Evolutionary conservation across 2,888 invertebrate genomes (phyloP), one percentile per base, ranked within the genome.

Genomic region (Apodemia duryi): DNA sequence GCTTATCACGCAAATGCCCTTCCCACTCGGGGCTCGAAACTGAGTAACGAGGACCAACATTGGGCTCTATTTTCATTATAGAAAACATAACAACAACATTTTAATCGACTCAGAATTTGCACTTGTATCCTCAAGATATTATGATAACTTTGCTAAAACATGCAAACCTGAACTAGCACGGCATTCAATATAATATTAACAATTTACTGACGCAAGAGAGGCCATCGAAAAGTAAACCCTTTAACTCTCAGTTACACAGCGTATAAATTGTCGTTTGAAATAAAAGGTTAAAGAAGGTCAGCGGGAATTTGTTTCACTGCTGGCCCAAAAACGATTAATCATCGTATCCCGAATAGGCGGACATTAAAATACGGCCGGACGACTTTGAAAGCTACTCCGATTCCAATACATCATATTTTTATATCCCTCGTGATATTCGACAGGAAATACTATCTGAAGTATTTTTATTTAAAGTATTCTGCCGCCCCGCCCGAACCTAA

Each of bases 311-410:
- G 57, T 43, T 46, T 43, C 43, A 21, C 43, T 62, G 62, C 62
- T 62, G 41, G 62, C n/a, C 62, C 62, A 11, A 43, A 43, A 46
- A 21, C 43, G 62, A 62, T 62, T 43, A 62, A 62, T 62, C 62
- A 62, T 46, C 43, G 43, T 43, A 62, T 46, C 43, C 41, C 41
- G 62, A 41, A 41, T 62, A 62, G 21, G 62, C 62, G 41, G 73
- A 70, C 76, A 74, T 77, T 75, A 75, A 75, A 77, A 75, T 71
- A 77, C 75, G 76, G 68, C 70, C 71, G 74, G 71, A 68, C 74
- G 72, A 69, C 75, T 75, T 75, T 73, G 72, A 76, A 75, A 74
- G 76, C 75, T 73, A 74, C 72, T 73, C 71, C 68, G 71, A 69
- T 69, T 67, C 72, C 73, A 71, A 72, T 75, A 75, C 72, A 74